Base-by-base conservation (phyloP, 2,113 vertebrate genomes). In the Dicaeum eximium region DNA sequence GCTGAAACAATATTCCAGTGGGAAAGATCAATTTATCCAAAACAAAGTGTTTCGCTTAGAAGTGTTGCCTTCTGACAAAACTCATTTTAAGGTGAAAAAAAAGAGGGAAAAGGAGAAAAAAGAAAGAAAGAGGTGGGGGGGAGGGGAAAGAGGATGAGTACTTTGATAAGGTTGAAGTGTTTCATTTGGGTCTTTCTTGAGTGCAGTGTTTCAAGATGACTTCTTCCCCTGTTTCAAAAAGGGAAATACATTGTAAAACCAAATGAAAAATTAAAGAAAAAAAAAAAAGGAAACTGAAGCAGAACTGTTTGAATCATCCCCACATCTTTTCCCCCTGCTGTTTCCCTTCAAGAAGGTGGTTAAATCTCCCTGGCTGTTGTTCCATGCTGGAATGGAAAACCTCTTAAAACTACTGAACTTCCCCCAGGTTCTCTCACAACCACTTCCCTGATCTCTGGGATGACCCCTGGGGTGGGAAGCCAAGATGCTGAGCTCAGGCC, bases 311-410 rank as follows among this genome's bases (percentile, higher is more conserved):
- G 61, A 86, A 48, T 69, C 61, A 82, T 82, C 85, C 58, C 40
- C 22, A 53, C 31, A 82, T n/a, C 78, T 86, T 90, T 92, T 96
- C 12, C n/a, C 38, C 79, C 71, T 94, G 81, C 92, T 90, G 70
- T 61, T 94, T 95, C 95, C n/a, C 88, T 94, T 95, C 67, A 90
- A 93, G 81, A 82, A 72, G 70, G 37, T 5, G 3, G 74, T 92
- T 92, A 88, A 87, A 79, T 77, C 61, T 91, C 45, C n/a, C 58
- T 72, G 70, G 40, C 47, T 92, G 94, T 95, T 95, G 37, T 89
- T 97, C 66, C 50, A 20, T 88, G 66, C 56, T 78, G 80, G 61
- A 95, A 81, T 1, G 2, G 89, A 89, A 95, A 92, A 70, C 61
- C 48, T 85, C 61, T 78, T 89, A 87, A 93, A 94, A 94, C 71